phyloP scores from a whole-genome alignment of 2,888 invertebrate genomes.

The Blera fallax region DNA sequence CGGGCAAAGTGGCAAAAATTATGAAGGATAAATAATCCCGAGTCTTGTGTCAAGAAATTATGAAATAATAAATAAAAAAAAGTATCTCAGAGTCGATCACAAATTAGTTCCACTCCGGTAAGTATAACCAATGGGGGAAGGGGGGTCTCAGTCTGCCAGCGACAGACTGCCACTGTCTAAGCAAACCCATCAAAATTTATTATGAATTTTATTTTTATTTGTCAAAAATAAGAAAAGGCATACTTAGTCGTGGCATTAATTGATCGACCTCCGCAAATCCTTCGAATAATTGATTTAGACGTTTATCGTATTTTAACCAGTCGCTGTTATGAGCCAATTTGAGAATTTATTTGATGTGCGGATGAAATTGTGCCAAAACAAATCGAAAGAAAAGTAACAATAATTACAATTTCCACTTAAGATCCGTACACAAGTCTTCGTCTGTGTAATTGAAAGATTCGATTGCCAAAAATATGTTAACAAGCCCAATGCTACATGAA shows the following conservation, averaged over 20 bases:
- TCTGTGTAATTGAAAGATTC: conserved; percentile 21
- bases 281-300: conserved; percentile 50
- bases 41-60: conserved; percentile 49
- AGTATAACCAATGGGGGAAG: not conserved
- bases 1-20: not conserved
- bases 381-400: conserved; percentile 30
- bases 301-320: conserved; percentile 48
- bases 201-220: conserved; percentile 22
- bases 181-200: conserved; percentile 15
- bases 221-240: not conserved
- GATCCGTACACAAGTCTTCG: not conserved
- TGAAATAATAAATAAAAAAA: conserved; percentile 56
- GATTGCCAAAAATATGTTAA: conserved; percentile 46
- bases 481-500: conserved; percentile 13
- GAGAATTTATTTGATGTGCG: conserved; percentile 15
- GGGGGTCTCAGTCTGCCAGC: not conserved
- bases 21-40: conserved; percentile 28
- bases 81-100: not conserved
- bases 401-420: conserved; percentile 51
- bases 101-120: conserved; percentile 30
- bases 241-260: conserved; percentile 7
- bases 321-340: conserved; percentile 17
- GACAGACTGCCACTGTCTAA: not conserved
- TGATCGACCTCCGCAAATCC: conserved; percentile 43
- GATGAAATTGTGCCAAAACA: conserved; percentile 54